Percentiles rank a stretch among this genome's conserved stretches.
Conservation (phyloP, 1,140 invertebrate species). For the Procambarus virginalis region DNA sequence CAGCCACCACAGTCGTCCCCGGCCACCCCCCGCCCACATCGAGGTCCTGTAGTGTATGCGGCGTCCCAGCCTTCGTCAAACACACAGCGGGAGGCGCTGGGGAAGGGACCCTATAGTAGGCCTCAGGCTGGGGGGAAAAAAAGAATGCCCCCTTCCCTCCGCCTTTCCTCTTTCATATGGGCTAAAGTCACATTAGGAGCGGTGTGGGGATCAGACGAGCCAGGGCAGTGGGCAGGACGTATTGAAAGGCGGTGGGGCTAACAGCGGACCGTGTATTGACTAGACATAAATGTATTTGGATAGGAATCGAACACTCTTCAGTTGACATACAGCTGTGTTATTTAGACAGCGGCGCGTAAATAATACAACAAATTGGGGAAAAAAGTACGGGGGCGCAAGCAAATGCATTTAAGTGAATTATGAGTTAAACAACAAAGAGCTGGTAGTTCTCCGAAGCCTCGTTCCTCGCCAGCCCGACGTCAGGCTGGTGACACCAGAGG, state of each 20-base stretch:
- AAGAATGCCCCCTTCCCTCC: constrained; percentile 8
- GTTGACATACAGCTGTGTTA: neutral
- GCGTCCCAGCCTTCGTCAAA: constrained; percentile 13
- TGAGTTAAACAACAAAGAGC: neutral
- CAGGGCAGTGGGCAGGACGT: constrained; percentile 11
- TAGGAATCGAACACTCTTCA: neutral
- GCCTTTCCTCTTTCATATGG: constrained; percentile 26
- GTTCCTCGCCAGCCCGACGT: neutral
- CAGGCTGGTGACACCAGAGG: neutral
- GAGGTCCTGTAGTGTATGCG: neutral
- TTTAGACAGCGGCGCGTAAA: neutral
- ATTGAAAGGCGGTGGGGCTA: neutral
- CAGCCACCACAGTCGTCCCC: neutral
- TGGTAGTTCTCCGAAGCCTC: neutral
- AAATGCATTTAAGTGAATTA: neutral
- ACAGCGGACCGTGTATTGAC: neutral
- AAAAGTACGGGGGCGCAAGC: neutral
- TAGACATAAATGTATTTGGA: neutral
- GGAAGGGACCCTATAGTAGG: neutral
- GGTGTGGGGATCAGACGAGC: constrained; percentile 19
- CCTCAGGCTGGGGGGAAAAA: constrained; percentile 18
- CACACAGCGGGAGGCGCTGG: constrained; percentile 16
- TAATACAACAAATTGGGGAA: neutral
- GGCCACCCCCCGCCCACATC: neutral
- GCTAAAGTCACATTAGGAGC: constrained; percentile 45